These are phyloP conservation scores for Callaeas wilsoni DNA, from an alignment of 2,113 vertebrate species.

Conservation along the genomic window DNA sequence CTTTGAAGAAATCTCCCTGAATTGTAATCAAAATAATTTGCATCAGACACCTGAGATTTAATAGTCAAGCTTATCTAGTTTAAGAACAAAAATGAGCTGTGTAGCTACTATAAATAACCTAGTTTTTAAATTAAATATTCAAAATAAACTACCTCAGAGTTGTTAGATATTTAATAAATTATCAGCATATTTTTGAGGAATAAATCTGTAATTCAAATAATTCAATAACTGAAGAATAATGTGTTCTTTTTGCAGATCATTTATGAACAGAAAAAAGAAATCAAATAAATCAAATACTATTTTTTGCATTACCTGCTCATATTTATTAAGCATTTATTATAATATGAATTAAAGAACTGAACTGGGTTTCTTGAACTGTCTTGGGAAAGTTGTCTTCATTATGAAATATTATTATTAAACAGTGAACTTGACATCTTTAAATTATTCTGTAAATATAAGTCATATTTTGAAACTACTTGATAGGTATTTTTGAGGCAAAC, in stretches of 20 bases:
- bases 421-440: neutral
- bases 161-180: neutral
- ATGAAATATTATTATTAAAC: neutral
- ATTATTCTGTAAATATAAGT: neutral
- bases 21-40: slow-evolving; percentile 36
- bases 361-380: neutral
- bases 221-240: slow-evolving; percentile 19
- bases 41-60: slow-evolving; percentile 26
- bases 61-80: neutral
- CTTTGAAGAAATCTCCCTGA: neutral
- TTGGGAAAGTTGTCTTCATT: neutral
- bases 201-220: slow-evolving; percentile 37
- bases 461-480: neutral
- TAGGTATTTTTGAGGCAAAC: neutral
- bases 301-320: neutral
- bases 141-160: neutral
- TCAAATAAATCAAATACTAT: neutral
- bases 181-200: neutral
- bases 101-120: neutral
- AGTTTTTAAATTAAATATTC: neutral
- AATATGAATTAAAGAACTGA: neutral
- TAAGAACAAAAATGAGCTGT: slow-evolving; percentile 5
- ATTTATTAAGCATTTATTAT: neutral
- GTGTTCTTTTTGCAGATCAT: neutral
- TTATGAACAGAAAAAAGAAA: slow-evolving; percentile 20